Percentiles rank a stretch among this genome's conserved stretches.
Conservation (phyloP, 2,113 vertebrate species). For the Piaya cayana region DNA sequence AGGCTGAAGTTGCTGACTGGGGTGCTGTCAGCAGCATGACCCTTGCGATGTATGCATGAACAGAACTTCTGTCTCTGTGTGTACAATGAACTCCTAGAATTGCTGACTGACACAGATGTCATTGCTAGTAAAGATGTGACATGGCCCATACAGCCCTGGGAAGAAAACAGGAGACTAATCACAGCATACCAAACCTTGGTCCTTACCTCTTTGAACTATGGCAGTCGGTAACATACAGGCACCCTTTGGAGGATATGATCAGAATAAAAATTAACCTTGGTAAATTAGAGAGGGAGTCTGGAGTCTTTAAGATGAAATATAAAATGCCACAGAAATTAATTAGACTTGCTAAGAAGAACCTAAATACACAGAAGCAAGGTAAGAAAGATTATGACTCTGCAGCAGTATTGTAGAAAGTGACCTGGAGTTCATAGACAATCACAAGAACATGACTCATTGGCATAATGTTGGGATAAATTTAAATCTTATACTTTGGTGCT, state of each 20-base stretch:
- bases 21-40: background rate
- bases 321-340: background rate
- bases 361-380: background rate
- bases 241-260: background rate
- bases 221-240: background rate
- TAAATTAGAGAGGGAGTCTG: background rate
- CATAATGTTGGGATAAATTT: background rate
- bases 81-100: background rate
- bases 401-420: background rate
- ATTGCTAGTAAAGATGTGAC: background rate
- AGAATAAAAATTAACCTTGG: background rate
- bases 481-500: background rate
- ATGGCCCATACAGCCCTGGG: too few species aligned
- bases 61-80: background rate
- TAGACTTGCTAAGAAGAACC: background rate
- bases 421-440: background rate
- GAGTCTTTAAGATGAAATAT: background rate
- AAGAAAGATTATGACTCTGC: background rate
- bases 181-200: fast-evolving
- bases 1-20: background rate
- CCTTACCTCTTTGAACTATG: background rate
- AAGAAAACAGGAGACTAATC: background rate
- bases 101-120: background rate
- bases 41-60: fast-evolving
- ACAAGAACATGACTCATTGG: background rate